Percentiles rank a stretch among this genome's conserved stretches.
phyloP scores from a whole-genome alignment of 2,888 invertebrate genomes.

The Scaptomyza tumidula region DNA sequence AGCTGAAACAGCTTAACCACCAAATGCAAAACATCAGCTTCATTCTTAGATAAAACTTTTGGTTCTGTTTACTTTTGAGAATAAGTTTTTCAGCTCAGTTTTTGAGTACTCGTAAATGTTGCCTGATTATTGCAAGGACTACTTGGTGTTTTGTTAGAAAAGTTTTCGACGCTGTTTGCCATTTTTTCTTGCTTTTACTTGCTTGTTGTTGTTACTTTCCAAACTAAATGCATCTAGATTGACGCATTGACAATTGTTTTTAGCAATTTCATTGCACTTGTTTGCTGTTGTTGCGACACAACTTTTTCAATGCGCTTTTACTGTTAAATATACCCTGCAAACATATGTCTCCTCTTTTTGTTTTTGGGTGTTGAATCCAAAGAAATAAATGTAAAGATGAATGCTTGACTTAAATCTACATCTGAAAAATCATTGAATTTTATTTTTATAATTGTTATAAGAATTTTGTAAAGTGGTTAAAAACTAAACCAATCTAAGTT shows the following conservation, averaged over 20 bases:
- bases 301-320: slow-evolving; percentile 27
- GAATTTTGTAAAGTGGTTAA: not conserved
- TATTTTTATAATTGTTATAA: not conserved
- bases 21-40: slow-evolving; percentile 34
- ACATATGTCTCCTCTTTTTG: not conserved
- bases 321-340: slow-evolving; percentile 14
- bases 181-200: slow-evolving; percentile 2
- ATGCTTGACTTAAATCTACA: too few species aligned
- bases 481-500: not conserved
- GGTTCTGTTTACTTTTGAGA: slow-evolving; percentile 2
- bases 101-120: slow-evolving; percentile 20
- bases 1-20: slow-evolving; percentile 18
- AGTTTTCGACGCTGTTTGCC: slow-evolving; percentile 23
- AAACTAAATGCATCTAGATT: slow-evolving; percentile 67
- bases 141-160: slow-evolving; percentile 13
- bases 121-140: slow-evolving; percentile 42
- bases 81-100: not conserved
- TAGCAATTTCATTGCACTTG: slow-evolving; percentile 61
- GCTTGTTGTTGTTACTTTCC: slow-evolving; percentile 27
- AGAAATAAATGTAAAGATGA: too few species aligned
- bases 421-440: not conserved
- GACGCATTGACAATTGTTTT: slow-evolving; percentile 80
- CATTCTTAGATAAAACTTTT: slow-evolving; percentile 35
- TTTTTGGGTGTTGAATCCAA: too few species aligned
- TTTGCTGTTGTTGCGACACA: slow-evolving; percentile 27